phyloP scores from a whole-genome alignment of 2,797 vertebrate species.

The Hylomyscus alleni region DNA sequence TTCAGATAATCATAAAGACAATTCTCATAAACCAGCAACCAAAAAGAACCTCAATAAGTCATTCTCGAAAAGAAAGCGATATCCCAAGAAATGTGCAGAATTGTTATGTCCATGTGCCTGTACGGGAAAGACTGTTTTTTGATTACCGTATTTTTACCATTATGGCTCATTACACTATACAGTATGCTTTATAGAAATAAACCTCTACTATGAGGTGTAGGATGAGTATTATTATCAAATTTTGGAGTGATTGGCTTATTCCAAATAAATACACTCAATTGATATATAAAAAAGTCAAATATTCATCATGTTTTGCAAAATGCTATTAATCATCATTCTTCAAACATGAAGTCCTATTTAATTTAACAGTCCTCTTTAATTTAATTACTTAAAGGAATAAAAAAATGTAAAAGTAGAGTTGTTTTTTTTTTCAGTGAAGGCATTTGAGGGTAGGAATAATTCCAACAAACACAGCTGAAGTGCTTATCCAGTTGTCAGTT shows the following conservation, averaged over 20 bases:
- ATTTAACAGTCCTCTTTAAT: not conserved
- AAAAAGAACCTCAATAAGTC: not conserved
- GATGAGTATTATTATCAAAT: not conserved
- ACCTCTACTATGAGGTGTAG: not conserved
- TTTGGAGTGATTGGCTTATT: slow-evolving; percentile 12
- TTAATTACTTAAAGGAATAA: not conserved
- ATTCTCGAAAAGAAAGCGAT: not conserved
- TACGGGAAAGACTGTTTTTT: not conserved
- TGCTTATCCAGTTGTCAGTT: slow-evolving; percentile 50
- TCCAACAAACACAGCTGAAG: slow-evolving; percentile 58
- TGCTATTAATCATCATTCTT: slow-evolving; percentile 1
- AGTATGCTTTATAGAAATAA: not conserved
- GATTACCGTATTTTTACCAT: not conserved
- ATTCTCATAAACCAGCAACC: not conserved
- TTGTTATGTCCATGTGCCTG: not conserved
- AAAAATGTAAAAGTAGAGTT: not conserved
- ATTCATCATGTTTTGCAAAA: not conserved
- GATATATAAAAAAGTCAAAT: not conserved
- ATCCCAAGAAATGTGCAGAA: not conserved
- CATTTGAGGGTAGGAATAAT: slow-evolving; percentile 41
- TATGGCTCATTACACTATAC: not conserved
- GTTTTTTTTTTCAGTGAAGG: slow-evolving; percentile 9
- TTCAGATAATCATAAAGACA: not conserved
- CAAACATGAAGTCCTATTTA: not conserved
- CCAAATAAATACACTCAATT: not conserved